These are phyloP conservation scores for Lasiurus borealis DNA, from an alignment of 2,113 vertebrate genomes.

Conservation along the genomic window DNA sequence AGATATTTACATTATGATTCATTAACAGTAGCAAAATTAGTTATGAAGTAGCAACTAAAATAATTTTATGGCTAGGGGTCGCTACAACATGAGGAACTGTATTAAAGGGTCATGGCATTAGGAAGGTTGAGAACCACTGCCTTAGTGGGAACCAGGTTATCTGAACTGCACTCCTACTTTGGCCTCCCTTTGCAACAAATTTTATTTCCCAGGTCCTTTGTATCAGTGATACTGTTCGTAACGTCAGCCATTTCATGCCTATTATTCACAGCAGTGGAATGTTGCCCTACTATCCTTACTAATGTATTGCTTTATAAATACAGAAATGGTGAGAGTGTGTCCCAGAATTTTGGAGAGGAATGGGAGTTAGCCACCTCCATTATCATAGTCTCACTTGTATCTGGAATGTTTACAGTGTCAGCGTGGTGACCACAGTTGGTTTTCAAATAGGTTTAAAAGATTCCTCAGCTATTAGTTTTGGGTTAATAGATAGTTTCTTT, in stretches of 20 bases:
- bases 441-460: constrained; percentile 17
- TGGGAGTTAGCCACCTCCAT: neutral
- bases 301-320: neutral
- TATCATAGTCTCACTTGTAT: neutral
- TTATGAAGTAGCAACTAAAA: too few relatives aligned
- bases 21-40: too few relatives aligned
- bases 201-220: constrained; percentile 49
- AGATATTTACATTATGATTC: too few relatives aligned
- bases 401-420: neutral
- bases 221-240: neutral
- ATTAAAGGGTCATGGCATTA: too few relatives aligned
- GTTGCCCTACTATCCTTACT: neutral
- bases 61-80: too few relatives aligned
- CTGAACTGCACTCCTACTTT: constrained; percentile 55
- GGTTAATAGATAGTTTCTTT: constrained; percentile 44
- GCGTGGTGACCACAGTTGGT: neutral
- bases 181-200: constrained; percentile 17
- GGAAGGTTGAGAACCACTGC: neutral
- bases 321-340: neutral
- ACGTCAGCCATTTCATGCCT: neutral
- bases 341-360: neutral
- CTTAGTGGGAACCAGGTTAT: constrained; percentile 36
- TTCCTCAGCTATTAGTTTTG: neutral
- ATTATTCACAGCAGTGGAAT: neutral
- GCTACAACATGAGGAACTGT: too few relatives aligned